Evolutionary conservation across 2,888 invertebrate genomes (phyloP), one percentile per base, ranked within the genome.

Genomic region (Aphrophora alni): DNA sequence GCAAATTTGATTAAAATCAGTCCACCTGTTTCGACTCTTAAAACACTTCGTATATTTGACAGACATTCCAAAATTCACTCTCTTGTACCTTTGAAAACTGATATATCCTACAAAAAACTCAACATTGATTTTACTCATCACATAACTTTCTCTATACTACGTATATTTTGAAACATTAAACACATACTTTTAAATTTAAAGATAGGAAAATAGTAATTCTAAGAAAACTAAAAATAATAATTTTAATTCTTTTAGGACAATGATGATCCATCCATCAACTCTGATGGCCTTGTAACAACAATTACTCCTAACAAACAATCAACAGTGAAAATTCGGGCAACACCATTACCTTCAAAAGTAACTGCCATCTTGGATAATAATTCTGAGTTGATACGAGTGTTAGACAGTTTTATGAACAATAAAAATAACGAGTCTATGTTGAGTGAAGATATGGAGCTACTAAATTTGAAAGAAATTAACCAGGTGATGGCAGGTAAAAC

Each of bases 261-360:
- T 10, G 78, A 77, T 27, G 82, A 84, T 72, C 75, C 70, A 26
- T 5, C 59, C 7, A n/a, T 68, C 12, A 51, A 38, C 44, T 38
- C 72, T 17, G 79, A 82, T 38, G 85, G 84, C 10, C 38, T 84
- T 1, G 89, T 93, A 21, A 90, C 88, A 0, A 89, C 93, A 7
- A 90, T 90, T 84, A 95, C 95, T 0, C 90, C 94, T 0, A 95
- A 95, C 86, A 93, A 93, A 86, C 91, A 92, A 84, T 93, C 93
- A 82, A 90, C 89, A 77, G 91, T 98, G 51, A 92, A 92, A 87
- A 92, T 98, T 14, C 91, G 93, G 85, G 97, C 96, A 0, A 90
- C 92, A 83, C 94, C 97, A 0, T 87, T 98, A 73, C 97, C 98
- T 0, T 89, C 89, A 21, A 89, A 89, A 84, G 92, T 96, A 10